phyloP scores from a whole-genome alignment of 2,888 invertebrate species.

The Reticulitermes lucifugus region DNA sequence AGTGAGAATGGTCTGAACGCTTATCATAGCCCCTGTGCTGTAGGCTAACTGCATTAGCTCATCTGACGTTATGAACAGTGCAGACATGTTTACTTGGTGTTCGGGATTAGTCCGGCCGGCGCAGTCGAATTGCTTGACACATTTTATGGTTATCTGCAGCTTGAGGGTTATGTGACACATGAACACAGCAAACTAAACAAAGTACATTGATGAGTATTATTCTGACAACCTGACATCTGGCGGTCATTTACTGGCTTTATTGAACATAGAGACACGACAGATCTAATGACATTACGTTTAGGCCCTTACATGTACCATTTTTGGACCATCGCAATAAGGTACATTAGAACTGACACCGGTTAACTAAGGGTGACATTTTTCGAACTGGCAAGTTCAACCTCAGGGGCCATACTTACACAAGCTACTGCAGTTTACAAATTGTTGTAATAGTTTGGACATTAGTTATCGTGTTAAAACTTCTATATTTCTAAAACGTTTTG shows the following conservation, averaged over 20 bases:
- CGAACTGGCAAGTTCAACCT: too few species aligned
- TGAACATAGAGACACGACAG: not conserved
- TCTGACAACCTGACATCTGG: conserved; percentile 10
- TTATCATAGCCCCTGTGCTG: conserved; percentile 23
- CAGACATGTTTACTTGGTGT: conserved; percentile 18
- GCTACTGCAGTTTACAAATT: too few species aligned
- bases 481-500: too few species aligned
- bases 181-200: not conserved
- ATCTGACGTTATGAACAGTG: conserved; percentile 35
- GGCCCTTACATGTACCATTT: too few species aligned
- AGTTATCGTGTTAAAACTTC: too few species aligned
- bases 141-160: conserved; percentile 32
- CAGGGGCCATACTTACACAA: too few species aligned
- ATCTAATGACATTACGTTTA: not conserved
- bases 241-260: too few species aligned
- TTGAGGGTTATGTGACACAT: conserved; percentile 31
- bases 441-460: too few species aligned
- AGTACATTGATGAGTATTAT: not conserved
- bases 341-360: too few species aligned
- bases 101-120: not conserved
- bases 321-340: too few species aligned
- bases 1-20: not conserved
- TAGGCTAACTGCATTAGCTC: conserved; percentile 38
- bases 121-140: conserved; percentile 7
- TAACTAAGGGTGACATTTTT: too few species aligned